Conservation (phyloP, 2,797 vertebrate species). For the Antennarius maculatus region DNA sequence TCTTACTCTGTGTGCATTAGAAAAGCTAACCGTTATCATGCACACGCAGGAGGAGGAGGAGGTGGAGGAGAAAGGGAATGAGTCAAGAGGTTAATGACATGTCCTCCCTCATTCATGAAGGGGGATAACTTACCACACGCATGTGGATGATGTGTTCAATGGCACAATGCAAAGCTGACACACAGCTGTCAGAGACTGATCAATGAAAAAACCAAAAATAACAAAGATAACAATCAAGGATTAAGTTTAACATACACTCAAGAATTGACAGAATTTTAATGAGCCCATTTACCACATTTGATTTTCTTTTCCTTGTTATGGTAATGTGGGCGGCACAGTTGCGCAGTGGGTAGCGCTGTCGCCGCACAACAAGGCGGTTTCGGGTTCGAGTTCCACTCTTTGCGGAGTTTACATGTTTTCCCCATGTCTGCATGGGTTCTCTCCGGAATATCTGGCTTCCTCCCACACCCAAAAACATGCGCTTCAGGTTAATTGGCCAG, state of each 20-base stretch:
- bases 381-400: no score
- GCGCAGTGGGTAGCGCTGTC: no score
- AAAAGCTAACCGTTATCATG: slow-evolving; percentile 32
- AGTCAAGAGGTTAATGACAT: slow-evolving; percentile 46
- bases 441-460: no score
- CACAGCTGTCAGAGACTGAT: slow-evolving; percentile 14
- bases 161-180: slow-evolving; percentile 39
- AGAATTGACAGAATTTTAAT: slow-evolving; percentile 24
- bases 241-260: slow-evolving; percentile 4
- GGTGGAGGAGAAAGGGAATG: slow-evolving; percentile 50
- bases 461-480: no score
- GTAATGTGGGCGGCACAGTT: no score
- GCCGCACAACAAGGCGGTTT: no score
- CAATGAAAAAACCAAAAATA: neutral
- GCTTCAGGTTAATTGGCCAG: no score
- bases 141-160: slow-evolving; percentile 43
- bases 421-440: no score
- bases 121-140: slow-evolving; percentile 38
- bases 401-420: no score
- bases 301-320: neutral
- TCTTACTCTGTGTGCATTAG: slow-evolving; percentile 32
- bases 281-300: slow-evolving; percentile 32
- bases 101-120: slow-evolving; percentile 59
- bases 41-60: slow-evolving; percentile 36
- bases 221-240: slow-evolving; percentile 19